Base-by-base conservation (phyloP, 2,888 invertebrate species). In the Caenorhabditis sp. region DNA sequence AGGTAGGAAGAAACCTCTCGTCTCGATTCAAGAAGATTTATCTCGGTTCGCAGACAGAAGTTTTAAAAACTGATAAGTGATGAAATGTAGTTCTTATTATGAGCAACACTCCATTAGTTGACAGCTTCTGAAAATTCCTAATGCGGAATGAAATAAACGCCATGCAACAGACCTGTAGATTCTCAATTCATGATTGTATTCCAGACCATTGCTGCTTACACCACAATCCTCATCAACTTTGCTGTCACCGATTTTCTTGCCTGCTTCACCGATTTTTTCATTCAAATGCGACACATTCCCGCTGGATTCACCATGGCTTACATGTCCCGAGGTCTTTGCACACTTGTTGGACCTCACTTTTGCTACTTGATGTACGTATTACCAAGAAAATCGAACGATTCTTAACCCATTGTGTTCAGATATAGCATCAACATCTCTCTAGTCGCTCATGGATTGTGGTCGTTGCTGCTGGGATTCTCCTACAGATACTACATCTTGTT, bases 261-360 rank as follows among this genome's bases (percentile, higher is more conserved):
- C 5, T 86, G 86, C 28, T 76, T 86, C 58, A 69, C 82, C 16
- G 86, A 86, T 44, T 58, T 86, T 47, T 86, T 86, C 70, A 84
- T 80, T 22, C 86, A 86, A 54, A 83, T 79, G 68, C 44, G 77
- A 2, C 84, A 76, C 19, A 81, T 84, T 26, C 81, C 81, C 4
- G 70, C 80, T 24, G 80, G 84, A 16, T 68, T 84, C 49, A 81
- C 84, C 16, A 64, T 84, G 58, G 84, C 81, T 38, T 81, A 77
- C 44, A 68, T 74, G 66, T 84, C 80, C 2, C 59, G 75, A 7
- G 84, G 81, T 19, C 49, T 77, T 3, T 84, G 84, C 47, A 84
- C 75, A 2, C 51, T 28, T 22, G n/a, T 72, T 44, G 80, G 80
- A 41, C 72, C 83, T 4, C 83, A 80, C 41, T 58, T 75, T 22